phyloP scores from a whole-genome alignment of 2,113 vertebrate genomes.

The Alectura lathami region DNA sequence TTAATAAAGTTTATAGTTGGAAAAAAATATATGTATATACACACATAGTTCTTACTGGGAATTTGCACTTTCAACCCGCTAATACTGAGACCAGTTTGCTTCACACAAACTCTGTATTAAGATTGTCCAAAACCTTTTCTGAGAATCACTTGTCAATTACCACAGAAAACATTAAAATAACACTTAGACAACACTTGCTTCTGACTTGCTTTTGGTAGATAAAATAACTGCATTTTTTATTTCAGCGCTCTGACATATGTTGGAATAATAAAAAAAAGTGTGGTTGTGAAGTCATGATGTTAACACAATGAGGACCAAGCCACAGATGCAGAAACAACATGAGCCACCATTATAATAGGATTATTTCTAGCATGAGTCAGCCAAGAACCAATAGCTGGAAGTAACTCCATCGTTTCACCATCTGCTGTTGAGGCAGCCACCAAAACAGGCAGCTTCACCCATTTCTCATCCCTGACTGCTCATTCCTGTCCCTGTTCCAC shows the following conservation, averaged over 20 bases:
- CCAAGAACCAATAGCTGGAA: not conserved
- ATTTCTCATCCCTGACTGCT: not conserved
- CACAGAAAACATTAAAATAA: not conserved
- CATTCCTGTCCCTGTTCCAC: not conserved
- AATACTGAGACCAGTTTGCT: not conserved
- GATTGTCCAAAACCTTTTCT: not conserved
- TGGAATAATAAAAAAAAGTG: not conserved
- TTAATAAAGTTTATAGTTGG: too few species aligned
- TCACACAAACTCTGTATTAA: not conserved
- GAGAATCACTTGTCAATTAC: not conserved
- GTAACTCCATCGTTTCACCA: accelerated
- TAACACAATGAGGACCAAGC: not conserved
- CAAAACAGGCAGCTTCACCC: not conserved
- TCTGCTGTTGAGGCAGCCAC: not conserved
- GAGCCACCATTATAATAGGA: not conserved
- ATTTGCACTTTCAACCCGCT: not conserved
- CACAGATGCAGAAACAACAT: accelerated
- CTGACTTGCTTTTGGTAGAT: not conserved
- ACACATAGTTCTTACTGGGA: not conserved
- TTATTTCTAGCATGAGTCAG: not conserved
- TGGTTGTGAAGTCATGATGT: not conserved
- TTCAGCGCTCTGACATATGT: not conserved
- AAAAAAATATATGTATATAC: not conserved
- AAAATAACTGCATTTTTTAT: not conserved
- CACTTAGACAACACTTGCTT: not conserved